Evolutionary conservation across 1,140 invertebrate species (phyloP), one percentile per base, ranked within the genome.

Genomic region (Zophobas atratus): DNA sequence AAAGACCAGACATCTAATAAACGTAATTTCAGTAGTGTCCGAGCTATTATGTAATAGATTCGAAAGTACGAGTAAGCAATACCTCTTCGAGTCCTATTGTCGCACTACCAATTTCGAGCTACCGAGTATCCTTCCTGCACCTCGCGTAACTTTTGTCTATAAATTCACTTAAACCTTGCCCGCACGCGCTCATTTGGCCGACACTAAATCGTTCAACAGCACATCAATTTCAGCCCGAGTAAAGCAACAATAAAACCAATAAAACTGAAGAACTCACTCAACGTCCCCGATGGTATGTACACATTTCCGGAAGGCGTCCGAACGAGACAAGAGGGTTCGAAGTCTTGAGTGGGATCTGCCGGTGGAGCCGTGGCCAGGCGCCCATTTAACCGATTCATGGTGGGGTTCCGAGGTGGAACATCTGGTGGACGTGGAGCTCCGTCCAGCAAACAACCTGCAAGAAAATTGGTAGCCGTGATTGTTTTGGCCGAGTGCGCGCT

Each of bases 281-380:
- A 83, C 84, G 89, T 90, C 93, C 94, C 94, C 89, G 93, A 93
- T 87, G 95, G 95, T 91, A 97, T 95, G 89, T 96, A 97, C 86
- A 97, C 95, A 89, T 95, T 96, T 84, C 95, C 96, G 78, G 95
- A 96, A 80, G 95, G 92, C 73, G 95, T 96, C 86, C 95, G 92
- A 82, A 97, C 95, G 82, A 97, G 91, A 88, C 95, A 97, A 85
- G 95, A 95, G 80, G 95, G 94, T 87, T 97, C 96, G 87, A 97
- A 95, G 86, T 97, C 95, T 87, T 94, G 93, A 83, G 93, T 92
- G 84, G 92, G 90, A 81, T 90, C 88, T 82, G 87, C 88, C 67
- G 87, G 88, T 87, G 92, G 94, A 82, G 84, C 87, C 85, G 92
- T 93, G 84, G 92, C 92, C 85, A 94, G 91, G 87, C 94, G 92